A percentile compares a stretch with the other conserved stretches of the same genome.
Conservation (phyloP, 2,888 invertebrate species). For the Lycocerus yunnanus region DNA sequence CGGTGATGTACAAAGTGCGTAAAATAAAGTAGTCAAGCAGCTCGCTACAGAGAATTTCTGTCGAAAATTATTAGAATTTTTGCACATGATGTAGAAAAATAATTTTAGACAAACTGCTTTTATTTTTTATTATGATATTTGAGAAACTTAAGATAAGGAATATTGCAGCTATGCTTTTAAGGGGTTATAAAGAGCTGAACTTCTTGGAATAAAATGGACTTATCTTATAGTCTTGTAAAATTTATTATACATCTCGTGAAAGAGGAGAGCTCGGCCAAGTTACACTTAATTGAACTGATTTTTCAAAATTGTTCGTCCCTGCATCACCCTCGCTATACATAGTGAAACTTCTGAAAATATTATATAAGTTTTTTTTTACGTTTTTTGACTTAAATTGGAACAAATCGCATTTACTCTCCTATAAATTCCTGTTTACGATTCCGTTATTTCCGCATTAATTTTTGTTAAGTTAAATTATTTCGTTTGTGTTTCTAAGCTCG, state of each 20-base stretch:
- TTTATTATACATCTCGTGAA: not conserved
- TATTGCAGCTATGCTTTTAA: not conserved
- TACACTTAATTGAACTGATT: not conserved
- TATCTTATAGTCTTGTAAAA: no score
- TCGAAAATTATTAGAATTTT: no score
- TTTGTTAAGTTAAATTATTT: not conserved
- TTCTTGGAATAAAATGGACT: not conserved
- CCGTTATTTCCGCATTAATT: not conserved
- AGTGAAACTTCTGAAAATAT: not conserved
- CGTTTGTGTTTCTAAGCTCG: not conserved
- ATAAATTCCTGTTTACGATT: not conserved
- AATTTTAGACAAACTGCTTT: no score
- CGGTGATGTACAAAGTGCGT: no score
- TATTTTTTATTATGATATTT: no score
- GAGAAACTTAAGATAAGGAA: no score
- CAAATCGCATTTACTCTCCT: not conserved
- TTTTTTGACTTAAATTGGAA: not conserved
- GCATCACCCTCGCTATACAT: not conserved
- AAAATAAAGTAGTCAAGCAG: no score
- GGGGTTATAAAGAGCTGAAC: not conserved
- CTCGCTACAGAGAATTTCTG: no score
- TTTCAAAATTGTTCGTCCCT: not conserved
- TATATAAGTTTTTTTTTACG: not conserved
- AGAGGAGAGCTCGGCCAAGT: not conserved
- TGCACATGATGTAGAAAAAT: no score